Base-by-base conservation (phyloP, 2,797 vertebrate genomes). In the Periophthalmus magnuspinnatus region DNA sequence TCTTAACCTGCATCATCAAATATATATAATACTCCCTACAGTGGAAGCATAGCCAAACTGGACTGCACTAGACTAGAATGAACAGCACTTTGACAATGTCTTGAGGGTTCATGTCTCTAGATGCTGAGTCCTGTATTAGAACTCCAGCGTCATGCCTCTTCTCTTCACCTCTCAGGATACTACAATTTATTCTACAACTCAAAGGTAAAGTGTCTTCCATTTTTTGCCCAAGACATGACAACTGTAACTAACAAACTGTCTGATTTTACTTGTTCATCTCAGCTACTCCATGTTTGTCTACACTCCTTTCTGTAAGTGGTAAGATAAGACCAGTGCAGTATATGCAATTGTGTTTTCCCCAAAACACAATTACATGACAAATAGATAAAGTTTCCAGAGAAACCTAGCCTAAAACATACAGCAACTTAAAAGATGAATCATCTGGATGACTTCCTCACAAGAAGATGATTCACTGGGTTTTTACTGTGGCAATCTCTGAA, bases 401-500 rank as follows among this genome's bases (percentile, higher is more conserved):
- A 22, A 36, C 16, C 57, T 36, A 13, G 32, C 6, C 16, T 36
- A 38, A 33, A 61, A 61, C 59, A 38, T 9, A 38, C 2, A 5
- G 7, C 9, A 22, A 22, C 9, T 21, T 13, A 41, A 21, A 21
- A 38, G 19, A 34, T 22, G 59, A 61, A 41, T 61, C 59, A 61
- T 22, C 59, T 13, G 21, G 8, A 61, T 41, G 36, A 61, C 34
- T 21, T 61, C 34, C 59, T 36, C 34, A 61, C 1, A 21, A 36
- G 59, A 9, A 61, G 33, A 61, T 41, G 34, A 61, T 38, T 61
- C 59, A 61, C 34, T 22, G 34, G 36, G 6, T 21, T 61, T 61
- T 38, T 22, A 38, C 59, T 61, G 36, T 41, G 34, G 59, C 11
- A 61, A 22, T n/a, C 59, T n/a, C 33, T n/a, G 33, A 60, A 36